Conservation (phyloP, 2,113 vertebrate species). For the Heptranchias perlo region DNA sequence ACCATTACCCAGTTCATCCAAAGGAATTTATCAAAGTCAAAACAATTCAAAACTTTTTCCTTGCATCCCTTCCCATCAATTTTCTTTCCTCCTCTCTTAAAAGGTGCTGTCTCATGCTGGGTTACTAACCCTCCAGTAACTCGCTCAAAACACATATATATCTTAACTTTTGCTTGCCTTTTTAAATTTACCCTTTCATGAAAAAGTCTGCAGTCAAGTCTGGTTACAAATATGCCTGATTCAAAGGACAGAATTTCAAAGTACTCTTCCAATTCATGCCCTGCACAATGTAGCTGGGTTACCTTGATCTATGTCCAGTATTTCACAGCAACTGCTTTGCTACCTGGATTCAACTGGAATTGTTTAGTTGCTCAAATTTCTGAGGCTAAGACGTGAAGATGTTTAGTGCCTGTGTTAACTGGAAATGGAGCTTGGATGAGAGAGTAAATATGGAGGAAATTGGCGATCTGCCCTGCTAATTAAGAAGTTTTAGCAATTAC, state of each 20-base stretch:
- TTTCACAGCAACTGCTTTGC: not conserved
- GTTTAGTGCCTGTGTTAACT: not conserved
- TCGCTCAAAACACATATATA: not conserved
- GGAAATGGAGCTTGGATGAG: slow-evolving; percentile 1
- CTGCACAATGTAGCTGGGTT: not conserved
- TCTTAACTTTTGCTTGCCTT: not conserved
- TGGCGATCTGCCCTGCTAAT: not conserved
- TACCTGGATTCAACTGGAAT: not conserved
- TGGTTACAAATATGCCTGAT: not conserved
- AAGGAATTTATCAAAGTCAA: not conserved
- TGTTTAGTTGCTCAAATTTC: not conserved
- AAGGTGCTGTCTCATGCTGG: not conserved
- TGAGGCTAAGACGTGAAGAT: not conserved
- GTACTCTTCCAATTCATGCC: not conserved
- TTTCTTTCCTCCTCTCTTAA: not conserved
- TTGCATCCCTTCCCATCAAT: not conserved
- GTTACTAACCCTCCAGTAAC: not conserved
- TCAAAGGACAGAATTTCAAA: not conserved
- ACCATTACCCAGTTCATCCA: not conserved
- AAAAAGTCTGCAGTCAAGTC: not conserved
- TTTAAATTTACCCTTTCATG: not conserved
- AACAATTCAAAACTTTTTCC: not conserved
- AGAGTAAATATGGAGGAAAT: not conserved
- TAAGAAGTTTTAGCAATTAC: slow-evolving; percentile 11
- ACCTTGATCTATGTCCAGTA: not conserved